phyloP scores from a whole-genome alignment of 2,113 vertebrate genomes.

The Motacilla alba region DNA sequence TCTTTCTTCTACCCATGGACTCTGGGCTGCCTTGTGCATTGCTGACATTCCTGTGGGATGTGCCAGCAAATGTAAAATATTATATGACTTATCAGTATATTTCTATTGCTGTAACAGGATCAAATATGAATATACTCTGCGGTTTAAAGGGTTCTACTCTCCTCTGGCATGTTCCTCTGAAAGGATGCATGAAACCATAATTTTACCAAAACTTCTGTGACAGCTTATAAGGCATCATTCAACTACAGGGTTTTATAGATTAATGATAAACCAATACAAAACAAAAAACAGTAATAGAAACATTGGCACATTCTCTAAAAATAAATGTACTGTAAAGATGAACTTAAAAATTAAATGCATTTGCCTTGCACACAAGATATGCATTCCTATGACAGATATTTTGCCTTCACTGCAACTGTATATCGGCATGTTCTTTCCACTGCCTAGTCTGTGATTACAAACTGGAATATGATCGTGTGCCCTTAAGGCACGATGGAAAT shows the following conservation, averaged over 20 bases:
- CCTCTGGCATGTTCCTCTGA: background rate
- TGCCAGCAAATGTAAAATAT: background rate
- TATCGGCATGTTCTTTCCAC: slow-evolving; percentile 4
- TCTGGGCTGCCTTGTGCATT: background rate
- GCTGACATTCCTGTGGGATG: background rate
- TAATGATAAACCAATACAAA: background rate
- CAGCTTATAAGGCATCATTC: background rate
- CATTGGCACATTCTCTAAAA: background rate
- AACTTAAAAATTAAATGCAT: background rate
- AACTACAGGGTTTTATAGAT: background rate
- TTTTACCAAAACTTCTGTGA: background rate
- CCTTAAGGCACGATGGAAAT: background rate
- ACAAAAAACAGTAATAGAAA: background rate
- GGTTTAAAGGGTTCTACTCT: background rate
- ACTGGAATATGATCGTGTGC: background rate
- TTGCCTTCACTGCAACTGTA: background rate
- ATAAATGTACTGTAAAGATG: background rate
- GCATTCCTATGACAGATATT: background rate
- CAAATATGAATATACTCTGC: background rate
- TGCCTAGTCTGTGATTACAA: slow-evolving; percentile 1
- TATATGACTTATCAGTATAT: background rate
- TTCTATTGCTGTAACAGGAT: background rate
- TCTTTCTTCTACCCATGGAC: background rate
- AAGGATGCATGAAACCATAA: background rate
- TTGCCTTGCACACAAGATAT: background rate